Evolutionary conservation across 2,113 vertebrate species (phyloP).

Genomic region (Neotoma lepida): DNA sequence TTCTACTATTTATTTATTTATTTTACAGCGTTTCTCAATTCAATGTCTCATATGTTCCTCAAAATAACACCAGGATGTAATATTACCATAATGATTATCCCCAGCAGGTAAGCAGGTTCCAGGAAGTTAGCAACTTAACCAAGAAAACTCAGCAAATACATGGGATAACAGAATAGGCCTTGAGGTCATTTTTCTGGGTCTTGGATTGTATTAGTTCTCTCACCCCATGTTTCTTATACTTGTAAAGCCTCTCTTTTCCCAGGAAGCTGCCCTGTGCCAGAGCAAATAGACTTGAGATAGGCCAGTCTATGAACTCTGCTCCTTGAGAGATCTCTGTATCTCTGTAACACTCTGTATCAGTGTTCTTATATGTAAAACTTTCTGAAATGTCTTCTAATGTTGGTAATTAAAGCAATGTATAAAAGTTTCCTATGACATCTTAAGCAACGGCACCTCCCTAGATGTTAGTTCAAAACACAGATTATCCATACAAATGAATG

Average conservation of each 20-base stretch:
- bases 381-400: not conserved
- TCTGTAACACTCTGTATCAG: not conserved
- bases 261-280: not conserved
- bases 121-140: not conserved
- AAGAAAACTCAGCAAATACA: not conserved
- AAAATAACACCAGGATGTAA: not conserved
- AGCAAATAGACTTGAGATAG: not conserved
- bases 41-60: not conserved
- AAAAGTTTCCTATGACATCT: not conserved
- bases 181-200: not conserved
- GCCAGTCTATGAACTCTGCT: not conserved
- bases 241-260: too few species aligned
- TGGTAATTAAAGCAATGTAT: not conserved
- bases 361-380: not conserved
- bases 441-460: not conserved
- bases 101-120: not conserved
- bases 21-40: not conserved
- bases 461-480: not conserved
- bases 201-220: not conserved
- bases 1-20: not conserved
- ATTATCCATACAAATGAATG: not conserved
- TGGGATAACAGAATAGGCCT: not conserved
- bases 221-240: accelerated
- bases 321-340: not conserved
- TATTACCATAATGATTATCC: not conserved